Base-by-base conservation (phyloP, 2,888 invertebrate genomes). In the Athetis lepigone region DNA sequence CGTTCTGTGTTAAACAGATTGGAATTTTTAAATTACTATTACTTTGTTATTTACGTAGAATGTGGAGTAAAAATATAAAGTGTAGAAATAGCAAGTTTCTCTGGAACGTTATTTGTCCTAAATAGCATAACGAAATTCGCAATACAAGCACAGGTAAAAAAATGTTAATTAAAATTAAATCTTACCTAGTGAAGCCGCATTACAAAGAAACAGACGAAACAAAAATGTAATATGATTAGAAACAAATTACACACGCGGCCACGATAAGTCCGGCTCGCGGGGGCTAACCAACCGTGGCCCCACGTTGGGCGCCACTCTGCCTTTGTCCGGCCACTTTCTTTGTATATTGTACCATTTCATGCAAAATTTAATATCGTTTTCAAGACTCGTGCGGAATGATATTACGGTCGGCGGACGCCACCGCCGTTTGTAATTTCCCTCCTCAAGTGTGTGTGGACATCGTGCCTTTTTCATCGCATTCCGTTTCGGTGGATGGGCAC, bases 281-380 rank as follows among this genome's bases (percentile, higher is more conserved):
- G 86, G 86, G 73, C 73, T 90, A 92, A 92, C 92, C 90, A 88
- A 92, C 93, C 93, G 89, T 88, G 84, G 85, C 83, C 83, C 81
- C 85, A 55, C 84, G 85, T 77, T 81, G 87, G 84, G 85, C 88
- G 87, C 89, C 91, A 90, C 88, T 88, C 81, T 75, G 88, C 91
- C 93, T 93, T 94, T 94, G 94, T 94, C 85, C 89, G 85, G 84
- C 89, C 90, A 90, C 89, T 92, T 95, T 94, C 95, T 95, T 95
- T 94, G 94, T 94, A 91, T 92, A 92, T 92, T 90, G 93, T 93
- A 92, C 91, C 92, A 93, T 94, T 94, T 93, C 95, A 93, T 94
- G 95, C 94, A 92, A 94, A 94, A 95, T 95, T 95, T 93, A 94
- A 95, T 95, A 94, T 94, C 93, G 94, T 92, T 93, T 93, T 92